Conservation (phyloP, 2,797 vertebrate genomes). For the Nyctalus aviator region DNA sequence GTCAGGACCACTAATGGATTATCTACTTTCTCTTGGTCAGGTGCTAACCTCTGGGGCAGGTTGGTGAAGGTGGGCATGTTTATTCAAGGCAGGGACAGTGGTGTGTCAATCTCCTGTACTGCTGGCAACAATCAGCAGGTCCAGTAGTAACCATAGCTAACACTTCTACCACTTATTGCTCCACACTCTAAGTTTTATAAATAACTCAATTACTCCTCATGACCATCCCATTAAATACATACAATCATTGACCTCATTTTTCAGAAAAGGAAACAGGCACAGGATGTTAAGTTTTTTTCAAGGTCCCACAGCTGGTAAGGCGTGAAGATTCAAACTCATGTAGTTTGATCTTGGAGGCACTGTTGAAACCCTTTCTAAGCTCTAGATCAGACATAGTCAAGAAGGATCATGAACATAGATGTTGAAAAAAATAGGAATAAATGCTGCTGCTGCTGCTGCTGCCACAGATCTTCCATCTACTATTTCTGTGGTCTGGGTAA, state of each 20-base stretch:
- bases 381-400: neutral
- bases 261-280: neutral
- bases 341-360: neutral
- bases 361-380: neutral
- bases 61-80: neutral
- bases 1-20: neutral
- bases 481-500: neutral
- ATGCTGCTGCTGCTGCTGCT: neutral
- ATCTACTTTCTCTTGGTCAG: neutral
- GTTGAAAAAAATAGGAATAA: neutral
- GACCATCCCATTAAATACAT: neutral
- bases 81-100: neutral
- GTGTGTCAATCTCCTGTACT: neutral
- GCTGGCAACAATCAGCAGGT: neutral
- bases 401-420: neutral
- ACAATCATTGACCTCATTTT: neutral
- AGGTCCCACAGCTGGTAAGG: neutral
- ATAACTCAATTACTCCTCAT: neutral
- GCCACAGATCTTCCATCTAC: neutral
- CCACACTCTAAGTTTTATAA: neutral
- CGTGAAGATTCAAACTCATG: neutral
- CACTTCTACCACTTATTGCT: neutral
- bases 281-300: neutral
- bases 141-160: neutral
- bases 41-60: too few relatives aligned